These are phyloP conservation scores for Malachius bipustulatus DNA, from an alignment of 2,888 invertebrate genomes.

Conservation along the genomic window DNA sequence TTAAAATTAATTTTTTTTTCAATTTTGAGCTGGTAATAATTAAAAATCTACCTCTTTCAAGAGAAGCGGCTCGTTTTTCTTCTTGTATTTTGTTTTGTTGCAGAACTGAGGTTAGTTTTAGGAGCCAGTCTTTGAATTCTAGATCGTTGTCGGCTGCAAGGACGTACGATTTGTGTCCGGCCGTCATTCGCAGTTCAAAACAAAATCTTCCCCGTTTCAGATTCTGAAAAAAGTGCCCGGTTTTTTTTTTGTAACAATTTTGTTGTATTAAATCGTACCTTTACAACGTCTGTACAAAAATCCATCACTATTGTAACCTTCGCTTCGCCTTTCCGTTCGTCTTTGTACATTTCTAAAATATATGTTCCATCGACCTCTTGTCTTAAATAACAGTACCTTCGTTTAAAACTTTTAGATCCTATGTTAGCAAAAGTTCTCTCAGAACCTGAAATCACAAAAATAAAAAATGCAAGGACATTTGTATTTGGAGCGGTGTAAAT, in stretches of 20 bases:
- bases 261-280: slow-evolving; percentile 51
- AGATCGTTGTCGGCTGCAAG: slow-evolving; percentile 78
- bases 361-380: slow-evolving; percentile 87
- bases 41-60: slow-evolving; percentile 42
- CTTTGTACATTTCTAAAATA: slow-evolving; percentile 84
- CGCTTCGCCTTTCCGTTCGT: slow-evolving; percentile 81
- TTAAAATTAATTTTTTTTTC: slow-evolving; percentile 6
- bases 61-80: slow-evolving; percentile 56
- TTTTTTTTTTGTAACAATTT: no score
- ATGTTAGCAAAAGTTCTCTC: slow-evolving; percentile 87
- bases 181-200: slow-evolving; percentile 79
- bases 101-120: slow-evolving; percentile 69
- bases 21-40: not conserved
- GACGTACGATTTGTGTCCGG: slow-evolving; percentile 75
- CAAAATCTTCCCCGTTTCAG: slow-evolving; percentile 72
- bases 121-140: slow-evolving; percentile 75
- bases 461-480: no score
- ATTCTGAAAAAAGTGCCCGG: slow-evolving; percentile 53
- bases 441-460: slow-evolving; percentile 42
- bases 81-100: slow-evolving; percentile 73
- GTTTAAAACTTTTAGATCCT: slow-evolving; percentile 85
- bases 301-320: slow-evolving; percentile 90
- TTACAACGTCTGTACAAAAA: slow-evolving; percentile 80
- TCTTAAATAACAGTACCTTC: slow-evolving; percentile 78
- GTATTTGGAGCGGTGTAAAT: no score